Conservation (phyloP, 2,113 vertebrate species). For the Egretta garzetta region DNA sequence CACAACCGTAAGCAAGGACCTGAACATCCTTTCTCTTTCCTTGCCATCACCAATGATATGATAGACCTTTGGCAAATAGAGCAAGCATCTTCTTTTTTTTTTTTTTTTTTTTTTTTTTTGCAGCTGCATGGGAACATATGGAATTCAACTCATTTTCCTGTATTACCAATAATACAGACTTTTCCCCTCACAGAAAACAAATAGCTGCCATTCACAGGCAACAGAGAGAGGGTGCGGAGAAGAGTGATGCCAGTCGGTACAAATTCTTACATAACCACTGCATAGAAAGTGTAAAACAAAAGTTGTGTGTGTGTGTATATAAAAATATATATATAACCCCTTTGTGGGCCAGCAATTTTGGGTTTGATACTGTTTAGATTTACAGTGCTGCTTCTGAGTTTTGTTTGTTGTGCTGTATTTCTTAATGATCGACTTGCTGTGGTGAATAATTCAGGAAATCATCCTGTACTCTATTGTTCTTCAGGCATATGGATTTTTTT, state of each 20-base stretch:
- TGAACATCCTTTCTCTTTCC: not conserved
- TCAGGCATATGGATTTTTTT: slow-evolving; percentile 43
- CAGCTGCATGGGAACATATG: not conserved
- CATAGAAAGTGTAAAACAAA: not conserved
- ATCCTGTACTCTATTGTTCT: slow-evolving; percentile 64
- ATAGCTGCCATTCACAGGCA: not conserved
- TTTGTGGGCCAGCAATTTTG: not conserved
- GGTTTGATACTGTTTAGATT: slow-evolving; percentile 21
- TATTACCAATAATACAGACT: not conserved
- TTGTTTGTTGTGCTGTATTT: slow-evolving; percentile 26
- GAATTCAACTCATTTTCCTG: not conserved
- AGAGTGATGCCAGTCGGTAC: not conserved
- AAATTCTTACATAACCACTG: not conserved
- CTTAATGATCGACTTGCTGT: slow-evolving; percentile 59
- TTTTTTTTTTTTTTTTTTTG: not conserved
- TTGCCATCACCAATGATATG: not conserved
- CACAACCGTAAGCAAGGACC: not conserved
- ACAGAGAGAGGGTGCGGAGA: not conserved
- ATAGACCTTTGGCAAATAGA: not conserved
- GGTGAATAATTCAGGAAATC: slow-evolving; percentile 72
- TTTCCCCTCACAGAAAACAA: not conserved
- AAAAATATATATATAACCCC: not conserved
- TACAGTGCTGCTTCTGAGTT: slow-evolving; percentile 14
- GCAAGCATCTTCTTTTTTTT: not conserved
- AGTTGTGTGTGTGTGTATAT: not conserved